Percentiles rank a stretch among this genome's conserved stretches.
Evolutionary conservation across 2,113 vertebrate genomes (phyloP).

Genomic region (Petrocephalus microphthalmus): DNA sequence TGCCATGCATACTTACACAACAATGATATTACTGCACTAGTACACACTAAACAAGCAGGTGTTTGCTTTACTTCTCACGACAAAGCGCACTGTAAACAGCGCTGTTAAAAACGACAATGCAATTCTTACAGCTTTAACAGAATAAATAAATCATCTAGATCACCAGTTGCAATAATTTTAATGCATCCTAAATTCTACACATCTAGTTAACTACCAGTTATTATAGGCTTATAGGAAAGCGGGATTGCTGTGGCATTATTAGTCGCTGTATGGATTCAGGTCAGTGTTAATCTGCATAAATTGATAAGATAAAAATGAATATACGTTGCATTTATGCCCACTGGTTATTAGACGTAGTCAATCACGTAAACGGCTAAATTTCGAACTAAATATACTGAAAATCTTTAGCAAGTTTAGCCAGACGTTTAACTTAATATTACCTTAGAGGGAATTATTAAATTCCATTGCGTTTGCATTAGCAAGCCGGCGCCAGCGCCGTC

Average conservation of each 20-base stretch:
- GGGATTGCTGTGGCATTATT: background rate
- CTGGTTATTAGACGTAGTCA: background rate
- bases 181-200: background rate
- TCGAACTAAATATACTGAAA: background rate
- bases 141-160: background rate
- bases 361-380: background rate
- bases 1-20: background rate
- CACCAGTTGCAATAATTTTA: background rate
- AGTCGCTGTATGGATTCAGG: constrained; percentile 39
- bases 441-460: background rate
- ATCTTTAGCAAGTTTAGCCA: background rate
- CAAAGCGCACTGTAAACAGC: background rate
- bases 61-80: background rate
- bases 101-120: background rate
- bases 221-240: background rate
- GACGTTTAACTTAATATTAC: background rate
- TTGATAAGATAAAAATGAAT: constrained; percentile 16
- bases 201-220: background rate
- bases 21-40: background rate
- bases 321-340: background rate
- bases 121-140: background rate
- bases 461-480: no score
- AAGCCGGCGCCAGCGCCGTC: background rate
- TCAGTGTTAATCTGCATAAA: constrained; percentile 43
- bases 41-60: background rate